Percentiles rank a stretch among this genome's conserved stretches.
These are phyloP conservation scores for Artemia franciscana DNA, from an alignment of 1,140 invertebrate species.

Conservation along the genomic window DNA sequence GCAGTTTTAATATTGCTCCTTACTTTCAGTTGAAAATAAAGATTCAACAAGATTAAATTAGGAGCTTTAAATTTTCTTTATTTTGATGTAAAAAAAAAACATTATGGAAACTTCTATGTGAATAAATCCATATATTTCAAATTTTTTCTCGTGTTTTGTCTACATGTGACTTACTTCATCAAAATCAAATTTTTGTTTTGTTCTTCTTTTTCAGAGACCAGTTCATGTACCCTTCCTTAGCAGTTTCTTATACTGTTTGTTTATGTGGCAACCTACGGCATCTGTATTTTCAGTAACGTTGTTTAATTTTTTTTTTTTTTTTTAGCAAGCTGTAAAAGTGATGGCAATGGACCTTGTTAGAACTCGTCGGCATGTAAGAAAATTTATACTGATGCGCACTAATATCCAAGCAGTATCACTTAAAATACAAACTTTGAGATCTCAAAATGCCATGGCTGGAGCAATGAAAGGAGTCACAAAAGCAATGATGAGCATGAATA, in stretches of 20 bases:
- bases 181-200: too few species aligned
- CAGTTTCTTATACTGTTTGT: background rate
- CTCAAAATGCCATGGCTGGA: constrained; percentile 96
- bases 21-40: too few species aligned
- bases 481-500: constrained; percentile 98
- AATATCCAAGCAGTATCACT: constrained; percentile 97
- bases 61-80: too few species aligned
- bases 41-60: too few species aligned
- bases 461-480: constrained; percentile 98
- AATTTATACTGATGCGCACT: constrained; percentile 98
- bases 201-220: too few species aligned
- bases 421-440: constrained; percentile 93
- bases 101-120: too few species aligned
- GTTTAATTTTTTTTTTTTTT: constrained; percentile 9
- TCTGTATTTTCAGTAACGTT: background rate
- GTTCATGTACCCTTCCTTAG: too few species aligned
- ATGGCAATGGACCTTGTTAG: constrained; percentile 98
- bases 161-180: too few species aligned
- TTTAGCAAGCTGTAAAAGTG: constrained; percentile 93
- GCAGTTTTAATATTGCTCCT: too few species aligned
- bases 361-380: constrained; percentile 81
- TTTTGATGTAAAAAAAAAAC: too few species aligned
- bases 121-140: too few species aligned
- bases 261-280: background rate
- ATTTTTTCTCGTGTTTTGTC: too few species aligned